These are phyloP conservation scores for Metacarcinus magister DNA, from an alignment of 2,888 invertebrate genomes.

Conservation along the genomic window DNA sequence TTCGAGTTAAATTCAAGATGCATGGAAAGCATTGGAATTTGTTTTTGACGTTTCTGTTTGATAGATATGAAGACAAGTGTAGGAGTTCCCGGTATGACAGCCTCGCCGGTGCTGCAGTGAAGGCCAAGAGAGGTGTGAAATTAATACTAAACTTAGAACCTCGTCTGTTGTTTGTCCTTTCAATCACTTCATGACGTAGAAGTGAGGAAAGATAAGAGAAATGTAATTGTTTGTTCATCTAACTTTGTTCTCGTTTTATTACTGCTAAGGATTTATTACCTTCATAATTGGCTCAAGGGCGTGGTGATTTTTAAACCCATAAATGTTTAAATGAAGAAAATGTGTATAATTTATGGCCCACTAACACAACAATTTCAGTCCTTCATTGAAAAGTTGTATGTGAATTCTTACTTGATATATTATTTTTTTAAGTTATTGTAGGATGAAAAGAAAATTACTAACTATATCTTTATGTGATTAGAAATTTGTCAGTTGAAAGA, in stretches of 20 bases:
- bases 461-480: not conserved
- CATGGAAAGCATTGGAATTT: conserved; percentile 7
- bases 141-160: not conserved
- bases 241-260: not conserved
- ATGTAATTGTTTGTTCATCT: not conserved
- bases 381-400: too few species aligned
- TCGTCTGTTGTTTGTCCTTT: not conserved
- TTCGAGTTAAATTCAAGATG: not conserved
- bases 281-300: not conserved
- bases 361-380: too few species aligned
- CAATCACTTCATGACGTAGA: not conserved
- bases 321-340: too few species aligned
- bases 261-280: not conserved
- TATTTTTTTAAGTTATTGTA: not conserved
- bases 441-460: not conserved
- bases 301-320: not conserved
- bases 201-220: too few species aligned
- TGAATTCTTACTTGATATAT: not conserved
- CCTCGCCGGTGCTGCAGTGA: not conserved
- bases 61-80: not conserved
- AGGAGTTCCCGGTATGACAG: not conserved
- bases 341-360: too few species aligned
- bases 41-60: not conserved
- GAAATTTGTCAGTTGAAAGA: too few species aligned
- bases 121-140: conserved; percentile 19